Evolutionary conservation across 2,113 vertebrate species (phyloP).

Genomic region (Cynopterus brachyotis): DNA sequence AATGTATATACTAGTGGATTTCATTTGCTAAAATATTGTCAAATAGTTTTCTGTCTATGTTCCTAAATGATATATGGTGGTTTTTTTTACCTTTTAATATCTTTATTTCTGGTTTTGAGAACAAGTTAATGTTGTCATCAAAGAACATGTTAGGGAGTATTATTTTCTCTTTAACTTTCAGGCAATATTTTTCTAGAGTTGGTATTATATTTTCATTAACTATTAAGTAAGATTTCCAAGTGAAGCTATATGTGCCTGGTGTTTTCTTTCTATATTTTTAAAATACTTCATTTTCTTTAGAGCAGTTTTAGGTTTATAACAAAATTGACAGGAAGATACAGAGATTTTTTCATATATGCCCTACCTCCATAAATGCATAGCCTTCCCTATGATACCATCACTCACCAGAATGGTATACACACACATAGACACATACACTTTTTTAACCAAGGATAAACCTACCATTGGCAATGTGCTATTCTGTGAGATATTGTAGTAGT

Average conservation of each 20-base stretch:
- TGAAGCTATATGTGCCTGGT: not conserved
- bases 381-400: not conserved
- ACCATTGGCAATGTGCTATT: not conserved
- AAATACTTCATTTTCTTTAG: not conserved
- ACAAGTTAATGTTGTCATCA: not conserved
- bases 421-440: not conserved
- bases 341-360: too few relatives aligned
- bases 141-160: not conserved
- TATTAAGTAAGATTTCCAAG: not conserved
- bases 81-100: too few relatives aligned
- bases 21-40: not conserved
- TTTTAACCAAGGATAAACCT: not conserved
- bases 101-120: not conserved
- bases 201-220: not conserved
- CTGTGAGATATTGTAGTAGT: not conserved
- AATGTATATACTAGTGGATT: not conserved
- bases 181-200: not conserved
- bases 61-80: not conserved
- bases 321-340: not conserved
- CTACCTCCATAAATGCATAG: not conserved
- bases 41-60: not conserved
- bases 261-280: not conserved
- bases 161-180: not conserved
- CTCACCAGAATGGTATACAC: not conserved
- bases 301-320: not conserved